Base-by-base conservation (phyloP, 2,888 invertebrate species). In the Anodontia alba region DNA sequence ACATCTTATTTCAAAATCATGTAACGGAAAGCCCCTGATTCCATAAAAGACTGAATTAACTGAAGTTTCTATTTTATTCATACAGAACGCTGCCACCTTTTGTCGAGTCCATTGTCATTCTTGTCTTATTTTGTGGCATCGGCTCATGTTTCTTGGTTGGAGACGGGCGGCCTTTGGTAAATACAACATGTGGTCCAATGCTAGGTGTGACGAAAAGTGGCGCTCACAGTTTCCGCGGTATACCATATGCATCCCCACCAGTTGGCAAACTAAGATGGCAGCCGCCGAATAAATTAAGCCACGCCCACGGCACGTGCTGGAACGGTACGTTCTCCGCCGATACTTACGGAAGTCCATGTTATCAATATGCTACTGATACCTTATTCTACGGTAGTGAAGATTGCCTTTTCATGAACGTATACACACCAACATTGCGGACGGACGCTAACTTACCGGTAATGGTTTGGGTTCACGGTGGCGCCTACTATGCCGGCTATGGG, bases 391-490 rank as follows among this genome's bases (percentile, higher is more conserved):
- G 86, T 26, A 80, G 72, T 51, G 86, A 86, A 29, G 86, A 86
- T 49, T 83, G 86, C 43, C 72, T 86, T 1, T 86, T 70, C 46
- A 29, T 84, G 36, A 88, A 90, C 54, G 83, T 93, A 8, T 93
- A 92, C 91, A 90, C 93, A 1, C 93, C 93, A 8, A 80, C 88
- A 23, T 62, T 91, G 7, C 81, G 90, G 69, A 81, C 78, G 1
- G 51, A 70, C 29, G 88, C 87, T 10, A 84, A 74, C 12, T 77
- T 88, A 17, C 89, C 90, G 5, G 93, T 93, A 7, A 90, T 93
- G 92, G 91, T 93, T 5, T 93, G 90, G 90, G 86, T 93, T 49
- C 92, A 92, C 74, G 92, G 92, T 1, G 93, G 93, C 20, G 73
- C 84, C 57, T 81, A 90, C 51, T 68, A 83, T 17, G 68, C 76